A percentile compares a stretch with the other conserved stretches of the same genome.
phyloP scores from a whole-genome alignment of 2,888 invertebrate species.

The Mactromeris polynyma region DNA sequence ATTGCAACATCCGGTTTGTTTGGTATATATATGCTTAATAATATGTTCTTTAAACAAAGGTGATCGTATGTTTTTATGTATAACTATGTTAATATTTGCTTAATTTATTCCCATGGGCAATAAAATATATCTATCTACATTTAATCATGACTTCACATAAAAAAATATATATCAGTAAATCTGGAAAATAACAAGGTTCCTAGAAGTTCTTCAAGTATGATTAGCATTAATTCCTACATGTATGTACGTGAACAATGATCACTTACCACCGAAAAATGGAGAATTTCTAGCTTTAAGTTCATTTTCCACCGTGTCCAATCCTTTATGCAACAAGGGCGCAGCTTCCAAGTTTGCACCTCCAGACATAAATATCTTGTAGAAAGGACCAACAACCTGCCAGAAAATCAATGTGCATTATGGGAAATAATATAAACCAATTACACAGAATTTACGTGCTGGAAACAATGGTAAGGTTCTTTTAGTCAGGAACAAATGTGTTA shows the following conservation, averaged over 20 bases:
- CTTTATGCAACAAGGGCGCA: neutral
- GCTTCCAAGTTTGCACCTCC: neutral
- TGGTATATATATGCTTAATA: too few species aligned
- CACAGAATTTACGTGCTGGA: neutral
- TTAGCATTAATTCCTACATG: neutral
- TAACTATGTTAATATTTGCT: neutral
- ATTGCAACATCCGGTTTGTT: too few species aligned
- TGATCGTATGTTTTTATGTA: too few species aligned
- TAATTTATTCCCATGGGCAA: neutral
- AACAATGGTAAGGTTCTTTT: too few species aligned
- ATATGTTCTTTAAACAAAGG: too few species aligned
- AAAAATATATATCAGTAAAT: neutral
- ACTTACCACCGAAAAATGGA: constrained; percentile 32
- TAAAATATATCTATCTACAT: too few species aligned
- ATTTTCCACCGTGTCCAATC: constrained; percentile 8
- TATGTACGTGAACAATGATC: neutral
- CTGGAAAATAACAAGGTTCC: neutral
- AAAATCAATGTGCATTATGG: neutral
- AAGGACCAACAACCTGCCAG: constrained; percentile 33
- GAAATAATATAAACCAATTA: neutral
- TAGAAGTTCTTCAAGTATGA: neutral
- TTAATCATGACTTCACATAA: neutral
- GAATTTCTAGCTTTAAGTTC: constrained; percentile 14
- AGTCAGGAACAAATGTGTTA: too few species aligned
- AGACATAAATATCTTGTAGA: constrained; percentile 41